These are phyloP conservation scores for Anser cygnoides DNA, from an alignment of 2,113 vertebrate genomes.

Conservation along the genomic window DNA sequence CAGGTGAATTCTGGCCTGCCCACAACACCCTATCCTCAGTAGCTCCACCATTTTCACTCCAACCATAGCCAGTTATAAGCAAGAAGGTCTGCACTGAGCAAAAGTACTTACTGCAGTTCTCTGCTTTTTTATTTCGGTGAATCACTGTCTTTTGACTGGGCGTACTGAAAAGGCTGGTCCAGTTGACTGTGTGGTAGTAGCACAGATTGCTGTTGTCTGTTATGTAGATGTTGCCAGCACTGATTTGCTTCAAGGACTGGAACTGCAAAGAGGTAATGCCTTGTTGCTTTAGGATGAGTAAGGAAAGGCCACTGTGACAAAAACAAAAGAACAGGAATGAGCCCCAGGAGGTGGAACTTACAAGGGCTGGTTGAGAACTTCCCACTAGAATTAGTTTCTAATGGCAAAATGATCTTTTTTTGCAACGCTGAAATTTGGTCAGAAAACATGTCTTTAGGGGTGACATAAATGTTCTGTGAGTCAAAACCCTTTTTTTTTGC, in stretches of 20 bases:
- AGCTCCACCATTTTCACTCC: background rate
- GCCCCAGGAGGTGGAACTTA: background rate
- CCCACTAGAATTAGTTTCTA: background rate
- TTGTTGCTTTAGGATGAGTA: slow-evolving; percentile 96
- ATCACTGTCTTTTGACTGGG: slow-evolving; percentile 89
- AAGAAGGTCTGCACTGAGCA: background rate
- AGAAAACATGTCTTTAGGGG: background rate
- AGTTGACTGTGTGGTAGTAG: slow-evolving; percentile 96
- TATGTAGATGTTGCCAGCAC: slow-evolving; percentile 95
- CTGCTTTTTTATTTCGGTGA: slow-evolving; percentile 88
- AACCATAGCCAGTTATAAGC: background rate
- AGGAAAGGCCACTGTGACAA: slow-evolving; percentile 88
- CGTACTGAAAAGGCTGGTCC: slow-evolving; percentile 91
- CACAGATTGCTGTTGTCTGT: slow-evolving; percentile 95
- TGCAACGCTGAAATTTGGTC: background rate
- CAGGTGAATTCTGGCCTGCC: background rate
- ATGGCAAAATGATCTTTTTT: background rate
- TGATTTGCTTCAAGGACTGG: slow-evolving; percentile 94
- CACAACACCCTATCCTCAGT: too few species aligned
- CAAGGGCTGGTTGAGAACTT: background rate
- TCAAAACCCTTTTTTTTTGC: background rate
- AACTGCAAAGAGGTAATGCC: slow-evolving; percentile 93
- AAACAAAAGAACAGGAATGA: background rate
- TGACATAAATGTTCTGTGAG: background rate
- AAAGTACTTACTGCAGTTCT: slow-evolving; percentile 91